A percentile compares a stretch with the other conserved stretches of the same genome.
Evolutionary conservation across 2,113 vertebrate species (phyloP).

Genomic region (Chloebia gouldiae): DNA sequence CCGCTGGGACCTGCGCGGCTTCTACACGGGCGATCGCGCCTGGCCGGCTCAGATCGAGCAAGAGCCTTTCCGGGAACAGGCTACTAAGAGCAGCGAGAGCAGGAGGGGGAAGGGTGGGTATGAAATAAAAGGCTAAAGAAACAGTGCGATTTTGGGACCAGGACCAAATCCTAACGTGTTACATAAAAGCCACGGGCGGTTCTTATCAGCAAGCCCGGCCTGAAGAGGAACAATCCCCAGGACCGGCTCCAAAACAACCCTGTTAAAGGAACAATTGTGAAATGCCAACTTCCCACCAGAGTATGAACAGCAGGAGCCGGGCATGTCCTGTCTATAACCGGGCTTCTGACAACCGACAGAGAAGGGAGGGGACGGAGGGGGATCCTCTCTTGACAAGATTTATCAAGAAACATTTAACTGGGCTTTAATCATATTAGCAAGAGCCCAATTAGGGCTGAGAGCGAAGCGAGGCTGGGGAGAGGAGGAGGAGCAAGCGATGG

Average conservation of each 20-base stretch:
- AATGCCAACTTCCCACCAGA: conserved; percentile 56
- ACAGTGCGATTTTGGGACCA: conserved; percentile 56
- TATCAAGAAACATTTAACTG: conserved; percentile 70
- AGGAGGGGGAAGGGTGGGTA: neutral
- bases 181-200: conserved; percentile 71
- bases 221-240: conserved; percentile 58
- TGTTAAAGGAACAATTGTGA: conserved; percentile 64
- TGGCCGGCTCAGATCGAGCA: neutral
- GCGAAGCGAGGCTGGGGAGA: conserved; percentile 39
- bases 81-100: neutral
- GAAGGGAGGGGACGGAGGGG: conserved; percentile 21
- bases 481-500: conserved; percentile 48
- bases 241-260: conserved; percentile 58
- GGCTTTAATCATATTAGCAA: conserved; percentile 75
- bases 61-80: conserved; percentile 39
- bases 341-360: conserved; percentile 44
- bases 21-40: neutral
- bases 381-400: conserved; percentile 61
- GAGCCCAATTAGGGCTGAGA: conserved; percentile 71
- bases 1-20: neutral
- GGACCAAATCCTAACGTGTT: conserved; percentile 73
- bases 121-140: conserved; percentile 64
- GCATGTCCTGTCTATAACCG: conserved; percentile 57
- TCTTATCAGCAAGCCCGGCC: conserved; percentile 56
- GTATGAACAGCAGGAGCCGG: conserved; percentile 52